Evolutionary conservation across 2,797 vertebrate genomes (phyloP).

Genomic region (Alfaro cultratus): DNA sequence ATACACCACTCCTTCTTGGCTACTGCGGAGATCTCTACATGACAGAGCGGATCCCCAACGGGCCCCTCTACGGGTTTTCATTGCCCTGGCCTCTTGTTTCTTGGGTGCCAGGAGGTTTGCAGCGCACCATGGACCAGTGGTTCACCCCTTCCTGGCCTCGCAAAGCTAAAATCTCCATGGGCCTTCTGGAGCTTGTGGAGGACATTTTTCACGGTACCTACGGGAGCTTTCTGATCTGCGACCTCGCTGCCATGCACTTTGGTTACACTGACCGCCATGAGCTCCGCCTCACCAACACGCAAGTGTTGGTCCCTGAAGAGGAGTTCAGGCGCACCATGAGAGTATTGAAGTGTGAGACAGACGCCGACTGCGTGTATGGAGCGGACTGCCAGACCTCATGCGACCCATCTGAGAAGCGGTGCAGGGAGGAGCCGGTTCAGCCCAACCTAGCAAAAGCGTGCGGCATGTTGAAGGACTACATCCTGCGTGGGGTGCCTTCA

Average conservation of each 20-base stretch:
- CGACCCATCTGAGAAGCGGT: conserved; percentile 86
- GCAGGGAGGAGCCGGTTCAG: conserved; percentile 89
- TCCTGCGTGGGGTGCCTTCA: conserved; percentile 89
- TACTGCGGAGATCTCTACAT: conserved; percentile 98
- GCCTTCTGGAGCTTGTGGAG: conserved; percentile 97
- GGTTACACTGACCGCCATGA: conserved; percentile 78
- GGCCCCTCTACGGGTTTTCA: conserved; percentile 92
- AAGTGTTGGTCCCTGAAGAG: conserved; percentile 88
- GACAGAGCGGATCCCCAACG: conserved; percentile 91
- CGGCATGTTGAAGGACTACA: conserved; percentile 92
- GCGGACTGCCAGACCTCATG: conserved; percentile 91
- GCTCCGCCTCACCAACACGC: conserved; percentile 89
- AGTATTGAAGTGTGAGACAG: conserved; percentile 87
- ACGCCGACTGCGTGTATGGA: conserved; percentile 91
- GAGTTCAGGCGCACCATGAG: conserved; percentile 90
- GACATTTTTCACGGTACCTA: conserved; percentile 98
- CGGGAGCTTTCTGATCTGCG: conserved; percentile 98
- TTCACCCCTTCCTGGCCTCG: conserved; percentile 97
- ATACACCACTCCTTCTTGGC: conserved; percentile 93
- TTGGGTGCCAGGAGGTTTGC: conserved; percentile 89
- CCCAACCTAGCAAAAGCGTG: conserved; percentile 97
- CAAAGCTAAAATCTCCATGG: conserved; percentile 98
- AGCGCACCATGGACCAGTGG: conserved; percentile 94
- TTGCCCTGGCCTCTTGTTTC: conserved; percentile 93
- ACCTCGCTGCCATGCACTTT: conserved; percentile 86